Base-by-base conservation (phyloP, 2,888 invertebrate genomes). In the Thymelicus acteon region DNA sequence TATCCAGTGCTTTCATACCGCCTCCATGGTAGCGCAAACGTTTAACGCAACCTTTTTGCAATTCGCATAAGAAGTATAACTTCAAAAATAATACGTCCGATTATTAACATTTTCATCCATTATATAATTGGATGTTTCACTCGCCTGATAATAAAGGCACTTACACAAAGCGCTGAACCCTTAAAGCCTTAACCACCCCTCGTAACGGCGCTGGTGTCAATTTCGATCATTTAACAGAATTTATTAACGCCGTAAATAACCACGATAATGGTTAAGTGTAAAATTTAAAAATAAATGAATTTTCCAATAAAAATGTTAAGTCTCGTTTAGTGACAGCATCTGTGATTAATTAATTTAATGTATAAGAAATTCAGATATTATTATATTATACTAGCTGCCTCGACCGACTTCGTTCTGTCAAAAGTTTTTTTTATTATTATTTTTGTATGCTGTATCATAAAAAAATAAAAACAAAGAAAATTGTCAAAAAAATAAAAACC, bases 171-270 rank as follows among this genome's bases (percentile, higher is more conserved):
- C n/a, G 10, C 47, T 19, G 39, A 60, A 49, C 19, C 64, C 60
- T 64, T 31, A 64, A 57, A 64, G 24, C 63, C 49, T 63, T 49
- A 58, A 47, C 44, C 12, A 63, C 57, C 49, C 69, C 40, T 15
- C 60, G 60, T 65, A 70, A 65, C 70, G 70, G 54, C 71, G n/a
- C 12, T 12, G 58, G 37, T 68, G 67, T 71, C 72, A 72, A 75
- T 73, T 75, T 75, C 74, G 76, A 78, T 78, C 76, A 78, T 76
- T 76, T 77, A 79, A 78, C 77, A 74, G 77, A 82, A 82, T 84
- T 82, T 82, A 83, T 83, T 78, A 79, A 68, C 40, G 74, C 76
- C 76, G 80, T 84, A 83, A 83, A 83, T 82, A 80, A 82, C 75
- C 68, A 67, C 72, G 81, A 80, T 82, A 83, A 82, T 78, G 73